These are phyloP conservation scores for Liolophura sinensis DNA, from an alignment of 1,140 invertebrate species.

Conservation along the genomic window DNA sequence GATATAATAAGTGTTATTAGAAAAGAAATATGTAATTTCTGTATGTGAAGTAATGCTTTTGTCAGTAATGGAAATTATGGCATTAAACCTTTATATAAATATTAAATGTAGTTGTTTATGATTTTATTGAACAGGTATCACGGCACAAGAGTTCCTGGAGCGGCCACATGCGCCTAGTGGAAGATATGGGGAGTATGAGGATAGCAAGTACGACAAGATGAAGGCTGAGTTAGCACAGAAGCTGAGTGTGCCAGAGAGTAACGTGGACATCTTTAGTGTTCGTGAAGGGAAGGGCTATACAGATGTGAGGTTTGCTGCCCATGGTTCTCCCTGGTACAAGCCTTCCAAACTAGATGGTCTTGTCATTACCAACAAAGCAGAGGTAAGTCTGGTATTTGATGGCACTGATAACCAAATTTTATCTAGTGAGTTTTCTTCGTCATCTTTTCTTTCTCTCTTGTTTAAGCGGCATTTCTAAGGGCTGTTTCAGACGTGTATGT, in stretches of 20 bases:
- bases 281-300: constrained; percentile 31
- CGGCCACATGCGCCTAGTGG: not conserved
- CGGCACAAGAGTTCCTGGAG: constrained; percentile 90
- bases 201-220: constrained; percentile 88
- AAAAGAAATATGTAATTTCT: too few relatives aligned
- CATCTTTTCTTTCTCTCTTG: too few relatives aligned
- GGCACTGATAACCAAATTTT: too few relatives aligned
- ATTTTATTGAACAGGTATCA: constrained; percentile 70
- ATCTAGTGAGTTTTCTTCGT: too few relatives aligned
- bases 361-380: constrained; percentile 88
- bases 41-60: too few relatives aligned
- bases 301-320: constrained; percentile 91
- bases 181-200: constrained; percentile 60
- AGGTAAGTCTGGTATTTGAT: constrained; percentile 66
- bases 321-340: constrained; percentile 95
- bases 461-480: too few relatives aligned
- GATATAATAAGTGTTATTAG: too few relatives aligned
- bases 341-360: constrained; percentile 91
- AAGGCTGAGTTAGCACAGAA: constrained; percentile 82
- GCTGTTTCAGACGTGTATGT: too few relatives aligned
- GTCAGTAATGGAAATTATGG: too few relatives aligned
- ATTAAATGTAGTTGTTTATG: constrained; percentile 1
- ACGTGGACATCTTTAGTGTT: constrained; percentile 95
- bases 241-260: constrained; percentile 77
- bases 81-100: not conserved